Conservation (phyloP, 2,888 invertebrate genomes). For the Holacanthella duospinosa region DNA sequence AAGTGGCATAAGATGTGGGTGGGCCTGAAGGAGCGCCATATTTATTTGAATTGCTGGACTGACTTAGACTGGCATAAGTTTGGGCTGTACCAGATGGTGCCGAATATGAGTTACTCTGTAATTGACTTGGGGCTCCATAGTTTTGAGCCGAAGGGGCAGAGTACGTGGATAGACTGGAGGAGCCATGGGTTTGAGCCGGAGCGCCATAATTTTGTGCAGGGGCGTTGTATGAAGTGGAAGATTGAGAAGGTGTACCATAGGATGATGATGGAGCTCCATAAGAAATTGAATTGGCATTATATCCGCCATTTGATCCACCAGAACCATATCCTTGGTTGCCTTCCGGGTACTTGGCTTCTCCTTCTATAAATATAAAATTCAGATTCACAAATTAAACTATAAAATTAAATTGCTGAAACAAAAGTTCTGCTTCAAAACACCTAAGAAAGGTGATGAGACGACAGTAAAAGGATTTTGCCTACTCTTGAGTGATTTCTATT, state of each 20-base stretch:
- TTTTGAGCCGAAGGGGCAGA: slow-evolving; percentile 1
- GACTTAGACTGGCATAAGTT: too few relatives aligned
- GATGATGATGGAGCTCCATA: slow-evolving; percentile 5
- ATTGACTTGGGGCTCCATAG: slow-evolving; percentile 10
- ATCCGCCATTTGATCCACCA: neutral
- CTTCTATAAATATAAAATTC: slow-evolving; percentile 16
- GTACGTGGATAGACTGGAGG: slow-evolving; percentile 4
- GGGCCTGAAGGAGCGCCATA: neutral
- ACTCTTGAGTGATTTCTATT: too few relatives aligned
- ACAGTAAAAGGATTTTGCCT: too few relatives aligned
- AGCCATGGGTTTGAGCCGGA: neutral
- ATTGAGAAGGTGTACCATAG: slow-evolving; percentile 1
- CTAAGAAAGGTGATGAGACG: too few relatives aligned
- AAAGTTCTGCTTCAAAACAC: too few relatives aligned
- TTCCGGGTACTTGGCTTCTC: slow-evolving; percentile 31
- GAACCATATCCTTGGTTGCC: slow-evolving; percentile 19
- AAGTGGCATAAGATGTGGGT: neutral
- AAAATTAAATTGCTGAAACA: too few relatives aligned
- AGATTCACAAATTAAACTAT: neutral
- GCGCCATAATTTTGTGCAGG: neutral
- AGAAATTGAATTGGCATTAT: slow-evolving; percentile 3
- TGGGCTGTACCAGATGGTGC: neutral
- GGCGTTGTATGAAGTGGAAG: too few relatives aligned
- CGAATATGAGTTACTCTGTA: neutral
- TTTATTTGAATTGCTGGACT: neutral